Percentiles rank a stretch among this genome's conserved stretches.
Evolutionary conservation across 2,888 invertebrate genomes (phyloP).

Genomic region (Holacanthella duospinosa): DNA sequence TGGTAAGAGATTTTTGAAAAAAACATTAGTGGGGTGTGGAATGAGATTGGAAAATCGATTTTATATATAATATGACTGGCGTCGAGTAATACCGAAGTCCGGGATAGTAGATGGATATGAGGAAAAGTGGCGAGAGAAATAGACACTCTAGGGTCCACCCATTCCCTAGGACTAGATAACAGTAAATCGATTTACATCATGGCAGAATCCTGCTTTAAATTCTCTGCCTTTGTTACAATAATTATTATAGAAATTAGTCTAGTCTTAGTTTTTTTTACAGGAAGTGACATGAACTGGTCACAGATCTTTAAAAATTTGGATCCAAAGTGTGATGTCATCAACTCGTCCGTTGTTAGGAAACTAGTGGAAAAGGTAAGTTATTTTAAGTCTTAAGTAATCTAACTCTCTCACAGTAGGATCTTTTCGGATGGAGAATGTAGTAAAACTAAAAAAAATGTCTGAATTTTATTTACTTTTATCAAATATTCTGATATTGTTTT

Average conservation of each 20-base stretch:
- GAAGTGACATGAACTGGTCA: conserved; percentile 2
- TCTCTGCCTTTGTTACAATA: conserved; percentile 34
- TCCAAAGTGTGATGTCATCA: conserved; percentile 42
- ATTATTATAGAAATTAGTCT: conserved; percentile 31
- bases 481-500: background rate
- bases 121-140: too few relatives aligned
- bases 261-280: background rate
- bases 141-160: too few relatives aligned
- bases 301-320: background rate
- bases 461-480: too few relatives aligned
- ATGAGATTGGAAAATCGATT: too few relatives aligned
- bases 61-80: too few relatives aligned
- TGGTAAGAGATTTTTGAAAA: too few relatives aligned
- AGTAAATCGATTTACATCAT: too few relatives aligned
- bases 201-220: conserved; percentile 35
- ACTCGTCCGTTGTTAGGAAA: conserved; percentile 74
- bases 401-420: background rate
- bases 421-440: background rate
- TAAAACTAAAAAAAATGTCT: background rate
- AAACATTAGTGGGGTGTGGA: too few relatives aligned
- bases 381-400: background rate
- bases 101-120: too few relatives aligned
- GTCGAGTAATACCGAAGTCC: too few relatives aligned
- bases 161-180: too few relatives aligned
- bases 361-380: conserved; percentile 60